phyloP scores from a whole-genome alignment of 1,140 invertebrate species.

The Cydia pomonella region DNA sequence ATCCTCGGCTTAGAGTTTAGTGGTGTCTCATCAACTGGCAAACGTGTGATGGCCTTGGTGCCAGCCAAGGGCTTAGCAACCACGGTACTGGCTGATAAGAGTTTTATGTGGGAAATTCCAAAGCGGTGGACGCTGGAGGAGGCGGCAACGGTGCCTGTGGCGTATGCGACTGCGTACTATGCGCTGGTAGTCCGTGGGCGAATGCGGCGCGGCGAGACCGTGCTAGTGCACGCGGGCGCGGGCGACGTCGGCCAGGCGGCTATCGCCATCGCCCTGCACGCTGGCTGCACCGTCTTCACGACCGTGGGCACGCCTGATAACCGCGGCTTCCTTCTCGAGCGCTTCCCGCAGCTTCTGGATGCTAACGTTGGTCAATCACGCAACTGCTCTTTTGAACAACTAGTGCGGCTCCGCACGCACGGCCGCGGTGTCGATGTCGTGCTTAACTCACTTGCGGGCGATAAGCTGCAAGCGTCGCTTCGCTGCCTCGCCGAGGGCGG shows the following conservation, averaged over 20 bases:
- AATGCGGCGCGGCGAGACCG: constrained; percentile 90
- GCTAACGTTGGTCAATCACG: constrained; percentile 95
- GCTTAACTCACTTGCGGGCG: constrained; percentile 89
- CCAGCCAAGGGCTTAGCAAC: constrained; percentile 95
- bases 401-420: constrained; percentile 88
- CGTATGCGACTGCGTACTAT: constrained; percentile 94
- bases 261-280: constrained; percentile 93
- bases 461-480: constrained; percentile 95
- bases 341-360: constrained; percentile 90
- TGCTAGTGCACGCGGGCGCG: constrained; percentile 79
- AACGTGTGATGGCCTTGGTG: constrained; percentile 96
- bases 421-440: constrained; percentile 88
- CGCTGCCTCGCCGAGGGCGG: constrained; percentile 94
- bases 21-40: constrained; percentile 87
- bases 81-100: constrained; percentile 89
- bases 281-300: constrained; percentile 92
- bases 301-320: constrained; percentile 95
- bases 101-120: constrained; percentile 95
- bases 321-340: constrained; percentile 92
- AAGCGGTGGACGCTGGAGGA: constrained; percentile 93
- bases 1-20: constrained; percentile 97
- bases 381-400: constrained; percentile 94
- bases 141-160: constrained; percentile 78
- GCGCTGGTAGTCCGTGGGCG: constrained; percentile 92
- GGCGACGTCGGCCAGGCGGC: constrained; percentile 97